phyloP scores from a whole-genome alignment of 2,113 vertebrate species.

The Perca schrenkii region DNA sequence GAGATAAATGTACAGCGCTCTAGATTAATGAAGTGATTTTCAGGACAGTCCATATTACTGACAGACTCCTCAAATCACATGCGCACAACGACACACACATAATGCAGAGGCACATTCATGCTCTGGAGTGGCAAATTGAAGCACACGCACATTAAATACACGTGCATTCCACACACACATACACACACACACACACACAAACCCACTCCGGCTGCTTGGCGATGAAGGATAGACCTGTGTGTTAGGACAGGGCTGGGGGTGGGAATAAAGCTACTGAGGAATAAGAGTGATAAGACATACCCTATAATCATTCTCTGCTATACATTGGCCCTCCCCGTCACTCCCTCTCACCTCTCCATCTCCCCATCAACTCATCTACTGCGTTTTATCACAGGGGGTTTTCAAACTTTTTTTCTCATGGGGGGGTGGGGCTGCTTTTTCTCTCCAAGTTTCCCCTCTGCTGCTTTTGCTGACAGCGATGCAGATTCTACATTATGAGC shows the following conservation, averaged over 20 bases:
- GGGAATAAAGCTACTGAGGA: slow-evolving; percentile 57
- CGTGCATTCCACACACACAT: too few relatives aligned
- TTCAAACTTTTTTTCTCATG: too few relatives aligned
- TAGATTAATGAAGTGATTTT: slow-evolving; percentile 72
- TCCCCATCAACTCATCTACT: slow-evolving; percentile 56
- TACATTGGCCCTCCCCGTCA: slow-evolving; percentile 39
- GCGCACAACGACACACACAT: neutral
- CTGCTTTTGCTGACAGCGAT: slow-evolving; percentile 60
- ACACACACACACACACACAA: neutral
- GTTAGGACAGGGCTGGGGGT: slow-evolving; percentile 37
- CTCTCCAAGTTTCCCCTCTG: slow-evolving; percentile 42
- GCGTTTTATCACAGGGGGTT: too few relatives aligned
- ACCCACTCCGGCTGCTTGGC: slow-evolving; percentile 11
- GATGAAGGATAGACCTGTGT: slow-evolving; percentile 47
- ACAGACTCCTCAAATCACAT: slow-evolving; percentile 44
- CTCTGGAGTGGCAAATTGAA: slow-evolving; percentile 3
- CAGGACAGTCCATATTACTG: slow-evolving; percentile 64
- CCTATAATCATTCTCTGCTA: slow-evolving; percentile 57
- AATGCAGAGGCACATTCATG: slow-evolving; percentile 12
- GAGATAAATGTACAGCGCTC: slow-evolving; percentile 60
- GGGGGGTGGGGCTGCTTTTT: slow-evolving; percentile 53
- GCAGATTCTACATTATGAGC: slow-evolving; percentile 56
- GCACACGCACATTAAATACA: neutral
- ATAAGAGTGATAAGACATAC: slow-evolving; percentile 67
- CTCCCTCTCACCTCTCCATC: slow-evolving; percentile 57